Percentiles rank a stretch among this genome's conserved stretches.
phyloP scores from a whole-genome alignment of 2,797 vertebrate genomes.

The Cygnus olor region DNA sequence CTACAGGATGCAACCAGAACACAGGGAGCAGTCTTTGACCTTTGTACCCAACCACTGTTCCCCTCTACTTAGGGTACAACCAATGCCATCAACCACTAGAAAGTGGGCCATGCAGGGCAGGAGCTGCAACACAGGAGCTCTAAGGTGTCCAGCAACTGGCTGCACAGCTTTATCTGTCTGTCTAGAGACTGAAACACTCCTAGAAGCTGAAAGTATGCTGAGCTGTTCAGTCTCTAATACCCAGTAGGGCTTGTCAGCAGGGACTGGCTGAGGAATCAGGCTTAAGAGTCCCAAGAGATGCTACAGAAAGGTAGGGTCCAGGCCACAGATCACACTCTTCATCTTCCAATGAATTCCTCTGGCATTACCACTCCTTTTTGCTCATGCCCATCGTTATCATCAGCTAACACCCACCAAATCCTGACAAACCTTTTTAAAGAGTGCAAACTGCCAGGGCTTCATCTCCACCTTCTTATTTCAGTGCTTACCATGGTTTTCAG shows the following conservation, averaged over 20 bases:
- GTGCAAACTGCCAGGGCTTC: background rate
- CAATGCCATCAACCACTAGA: background rate
- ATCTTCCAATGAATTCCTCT: background rate
- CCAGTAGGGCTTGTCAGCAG: background rate
- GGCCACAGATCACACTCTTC: background rate
- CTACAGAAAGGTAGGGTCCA: background rate
- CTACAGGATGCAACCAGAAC: background rate
- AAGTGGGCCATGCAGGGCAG: background rate
- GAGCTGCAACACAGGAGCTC: background rate
- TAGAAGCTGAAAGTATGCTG: background rate
- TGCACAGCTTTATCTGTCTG: background rate
- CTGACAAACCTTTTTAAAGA: background rate
- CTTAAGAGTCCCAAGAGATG: background rate
- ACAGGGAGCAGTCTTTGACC: background rate
- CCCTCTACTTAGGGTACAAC: background rate
- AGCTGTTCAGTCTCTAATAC: background rate
- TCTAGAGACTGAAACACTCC: background rate
- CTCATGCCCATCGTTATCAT: background rate
- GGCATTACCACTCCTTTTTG: background rate
- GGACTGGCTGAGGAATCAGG: background rate
- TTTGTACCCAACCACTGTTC: background rate
- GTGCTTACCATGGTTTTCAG: background rate
- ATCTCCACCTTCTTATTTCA: background rate
- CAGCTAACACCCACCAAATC: background rate
- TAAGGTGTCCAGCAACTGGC: background rate